Evolutionary conservation across 2,888 invertebrate genomes (phyloP).

Genomic region (Diloba caeruleocephala): DNA sequence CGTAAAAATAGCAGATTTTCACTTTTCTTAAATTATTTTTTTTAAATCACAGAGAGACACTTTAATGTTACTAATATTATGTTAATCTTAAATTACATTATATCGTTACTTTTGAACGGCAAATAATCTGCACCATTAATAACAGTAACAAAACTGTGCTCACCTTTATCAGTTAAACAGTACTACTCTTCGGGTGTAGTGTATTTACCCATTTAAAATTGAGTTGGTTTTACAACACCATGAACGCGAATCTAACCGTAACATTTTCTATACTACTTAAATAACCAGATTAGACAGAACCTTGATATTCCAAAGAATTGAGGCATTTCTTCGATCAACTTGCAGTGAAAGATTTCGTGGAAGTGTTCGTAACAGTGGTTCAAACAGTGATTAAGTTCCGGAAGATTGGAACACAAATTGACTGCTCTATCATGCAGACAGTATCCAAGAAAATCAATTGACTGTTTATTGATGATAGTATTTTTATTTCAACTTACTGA

Average conservation of each 20-base stretch:
- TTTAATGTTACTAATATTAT: no score
- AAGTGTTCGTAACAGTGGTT: slow-evolving; percentile 41
- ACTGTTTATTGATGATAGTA: slow-evolving; percentile 20
- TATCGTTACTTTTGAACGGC: no score
- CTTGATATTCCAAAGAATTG: slow-evolving; percentile 13
- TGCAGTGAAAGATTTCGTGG: slow-evolving; percentile 17
- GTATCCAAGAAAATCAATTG: slow-evolving; percentile 30
- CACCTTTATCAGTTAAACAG: slow-evolving; percentile 21
- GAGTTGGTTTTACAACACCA: slow-evolving; percentile 66
- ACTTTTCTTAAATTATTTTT: no score
- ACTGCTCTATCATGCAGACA: slow-evolving; percentile 30
- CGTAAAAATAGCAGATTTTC: no score
- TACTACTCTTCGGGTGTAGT: slow-evolving; percentile 37
- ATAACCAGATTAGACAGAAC: slow-evolving; percentile 46
- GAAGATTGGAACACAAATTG: slow-evolving; percentile 54
- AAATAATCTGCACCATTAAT: neutral
- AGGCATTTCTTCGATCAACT: slow-evolving; percentile 10
- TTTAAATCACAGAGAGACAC: no score
- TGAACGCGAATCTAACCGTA: slow-evolving; percentile 61
- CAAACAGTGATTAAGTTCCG: slow-evolving; percentile 53
- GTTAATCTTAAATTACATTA: no score
- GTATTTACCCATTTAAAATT: slow-evolving; percentile 57
- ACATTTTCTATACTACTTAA: slow-evolving; percentile 37
- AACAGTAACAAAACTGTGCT: neutral
- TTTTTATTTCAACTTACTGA: slow-evolving; percentile 9